Base-by-base conservation (phyloP, 53 echinoderm and acorn worm species). In the Echinarachnius parma region DNA sequence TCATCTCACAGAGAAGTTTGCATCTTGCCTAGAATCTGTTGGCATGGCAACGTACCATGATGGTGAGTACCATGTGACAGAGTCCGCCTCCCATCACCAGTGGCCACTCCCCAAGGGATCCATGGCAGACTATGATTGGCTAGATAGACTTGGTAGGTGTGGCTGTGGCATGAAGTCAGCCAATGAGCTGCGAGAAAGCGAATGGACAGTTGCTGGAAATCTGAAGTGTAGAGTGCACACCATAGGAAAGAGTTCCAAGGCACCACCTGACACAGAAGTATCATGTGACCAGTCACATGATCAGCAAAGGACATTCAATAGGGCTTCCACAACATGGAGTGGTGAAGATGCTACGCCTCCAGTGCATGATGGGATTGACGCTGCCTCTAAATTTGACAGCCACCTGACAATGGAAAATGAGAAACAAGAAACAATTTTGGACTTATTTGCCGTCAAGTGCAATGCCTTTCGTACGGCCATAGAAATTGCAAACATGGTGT, bases 401-500 rank as follows among this genome's bases (percentile, higher is more conserved):
- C 7, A 9, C 39, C 39, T 9, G 7, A 39, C 39, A 9, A 7
- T 9, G 39, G 39, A 39, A 39, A 15, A 2, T 23, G 37, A 22
- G 7, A 16, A 1, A 18, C 21, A 0, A 0, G 18, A 18, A 24
- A 28, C 28, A 5, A 44, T 80, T 23, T 28, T 93, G 4, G 93
- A 93, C 62, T 89, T 53, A 5, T 83, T 61, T 44, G 46, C 63
- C 15, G 78, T 77, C 3, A 89, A 83, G n/a, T 59, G 27, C 31
- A 93, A 90, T 89, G 89, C 93, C 19, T 82, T 93, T 34, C 72
- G 72, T 33, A 62, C 86, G 30, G 86, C 89, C 31, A 86, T 93
- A 16, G 93, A 93, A 21, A 89, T 81, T 48, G 86, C 86, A n/a
- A 89, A 89, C 60, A 46, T 89, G 47, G 64, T 93, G 27, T 66